phyloP scores from a whole-genome alignment of 37 sponge, comb jelly and placozoan genomes.

The Theonella swinhoei region DNA sequence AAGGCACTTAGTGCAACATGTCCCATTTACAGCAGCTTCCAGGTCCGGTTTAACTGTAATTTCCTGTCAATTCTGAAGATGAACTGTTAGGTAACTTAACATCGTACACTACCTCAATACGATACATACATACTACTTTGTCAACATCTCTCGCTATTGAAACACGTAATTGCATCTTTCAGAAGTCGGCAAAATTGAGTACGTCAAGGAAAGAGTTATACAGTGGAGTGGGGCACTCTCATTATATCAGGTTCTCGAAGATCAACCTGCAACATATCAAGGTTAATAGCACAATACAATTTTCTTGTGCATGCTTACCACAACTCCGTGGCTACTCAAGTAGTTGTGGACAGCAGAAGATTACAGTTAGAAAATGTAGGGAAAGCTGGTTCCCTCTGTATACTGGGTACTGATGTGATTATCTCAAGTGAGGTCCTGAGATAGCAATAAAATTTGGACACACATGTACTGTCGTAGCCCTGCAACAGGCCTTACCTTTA shows the following conservation, averaged over 20 bases:
- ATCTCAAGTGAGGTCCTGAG: conserved; percentile 39
- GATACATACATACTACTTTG: too few relatives aligned
- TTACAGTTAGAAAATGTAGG: conserved; percentile 57
- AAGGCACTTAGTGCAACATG: too few relatives aligned
- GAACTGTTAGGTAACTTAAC: too few relatives aligned
- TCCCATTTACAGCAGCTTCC: too few relatives aligned
- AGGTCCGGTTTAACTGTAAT: too few relatives aligned
- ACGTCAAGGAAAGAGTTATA: conserved; percentile 93
- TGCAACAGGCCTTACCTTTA: too few relatives aligned
- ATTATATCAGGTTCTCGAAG: conserved; percentile 58
- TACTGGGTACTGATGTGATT: conserved; percentile 76
- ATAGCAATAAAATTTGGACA: neutral
- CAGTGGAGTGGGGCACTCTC: conserved; percentile 79
- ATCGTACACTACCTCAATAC: too few relatives aligned
- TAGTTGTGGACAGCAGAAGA: conserved; percentile 38
- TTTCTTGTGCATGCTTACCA: conserved; percentile 40
- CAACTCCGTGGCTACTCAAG: conserved; percentile 56
- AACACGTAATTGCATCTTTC: conserved; percentile 14
- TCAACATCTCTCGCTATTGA: too few relatives aligned
- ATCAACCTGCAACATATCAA: conserved; percentile 44
- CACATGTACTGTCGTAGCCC: too few relatives aligned
- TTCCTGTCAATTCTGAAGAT: too few relatives aligned
- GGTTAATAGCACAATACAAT: neutral
- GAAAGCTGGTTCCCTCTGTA: conserved; percentile 87
- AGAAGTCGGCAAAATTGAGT: conserved; percentile 33